Percentiles rank a stretch among this genome's conserved stretches.
These are phyloP conservation scores for Notarius quadriscutis DNA, from an alignment of 2,113 vertebrate species.

Conservation along the genomic window DNA sequence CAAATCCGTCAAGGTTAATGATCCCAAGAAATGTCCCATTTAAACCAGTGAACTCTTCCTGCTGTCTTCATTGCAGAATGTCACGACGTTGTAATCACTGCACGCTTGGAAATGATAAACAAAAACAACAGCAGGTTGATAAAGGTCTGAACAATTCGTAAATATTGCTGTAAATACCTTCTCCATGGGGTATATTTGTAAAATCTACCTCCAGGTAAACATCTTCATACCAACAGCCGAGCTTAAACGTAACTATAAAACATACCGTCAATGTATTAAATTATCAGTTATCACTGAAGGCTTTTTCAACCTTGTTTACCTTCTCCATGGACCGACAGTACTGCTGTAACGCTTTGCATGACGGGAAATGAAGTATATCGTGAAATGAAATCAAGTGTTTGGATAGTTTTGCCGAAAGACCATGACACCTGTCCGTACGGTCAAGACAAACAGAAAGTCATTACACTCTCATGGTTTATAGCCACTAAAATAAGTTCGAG, in stretches of 20 bases:
- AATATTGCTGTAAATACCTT: not conserved
- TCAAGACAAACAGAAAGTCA: not conserved
- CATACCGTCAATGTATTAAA: not conserved
- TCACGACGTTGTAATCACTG: slow-evolving; percentile 9
- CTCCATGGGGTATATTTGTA: not conserved
- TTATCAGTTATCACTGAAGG: slow-evolving; percentile 22
- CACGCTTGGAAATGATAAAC: not conserved
- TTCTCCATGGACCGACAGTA: slow-evolving; percentile 52
- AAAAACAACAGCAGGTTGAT: not conserved
- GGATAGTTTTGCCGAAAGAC: not conserved
- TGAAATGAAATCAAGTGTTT: not conserved
- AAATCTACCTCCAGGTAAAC: slow-evolving; percentile 3
- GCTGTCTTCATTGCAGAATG: slow-evolving; percentile 16
- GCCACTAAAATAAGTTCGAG: no score
- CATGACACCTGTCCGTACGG: not conserved
- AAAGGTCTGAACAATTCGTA: not conserved
- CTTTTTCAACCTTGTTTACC: slow-evolving; percentile 74
- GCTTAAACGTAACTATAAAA: not conserved
- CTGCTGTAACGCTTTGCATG: slow-evolving; percentile 19
- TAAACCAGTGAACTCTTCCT: not conserved
- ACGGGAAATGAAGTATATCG: slow-evolving; percentile 49
- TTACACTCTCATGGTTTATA: no score
- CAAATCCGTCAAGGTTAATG: slow-evolving; percentile 46
- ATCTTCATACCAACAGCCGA: not conserved
- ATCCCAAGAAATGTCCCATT: slow-evolving; percentile 31